phyloP scores from a whole-genome alignment of 2,113 vertebrate genomes.

The Hippocampus mohnikei region DNA sequence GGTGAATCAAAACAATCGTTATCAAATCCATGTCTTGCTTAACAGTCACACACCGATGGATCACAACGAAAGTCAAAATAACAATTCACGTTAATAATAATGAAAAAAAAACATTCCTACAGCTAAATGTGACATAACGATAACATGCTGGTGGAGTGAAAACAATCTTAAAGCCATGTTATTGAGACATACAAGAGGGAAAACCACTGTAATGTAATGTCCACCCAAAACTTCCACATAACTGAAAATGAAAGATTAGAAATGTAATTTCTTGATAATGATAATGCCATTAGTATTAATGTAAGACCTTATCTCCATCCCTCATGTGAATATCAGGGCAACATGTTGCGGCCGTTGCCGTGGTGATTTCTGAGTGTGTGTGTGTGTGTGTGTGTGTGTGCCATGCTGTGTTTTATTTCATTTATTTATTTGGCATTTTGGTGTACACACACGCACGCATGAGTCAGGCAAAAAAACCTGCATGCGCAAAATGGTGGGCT shows the following conservation, averaged over 20 bases:
- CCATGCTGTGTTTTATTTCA: slow-evolving; percentile 25
- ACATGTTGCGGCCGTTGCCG: slow-evolving; percentile 50
- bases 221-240: background rate
- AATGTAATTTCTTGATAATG: background rate
- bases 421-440: slow-evolving; percentile 38
- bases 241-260: no score
- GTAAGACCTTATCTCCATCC: background rate
- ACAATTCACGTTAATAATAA: background rate
- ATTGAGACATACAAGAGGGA: background rate
- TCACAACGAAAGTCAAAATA: background rate
- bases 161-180: background rate
- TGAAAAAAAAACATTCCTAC: background rate
- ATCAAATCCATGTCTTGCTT: background rate
- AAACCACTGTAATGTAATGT: background rate
- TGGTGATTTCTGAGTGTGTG: slow-evolving; percentile 53
- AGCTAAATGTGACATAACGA: background rate
- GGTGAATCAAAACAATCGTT: background rate
- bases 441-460: slow-evolving; percentile 21
- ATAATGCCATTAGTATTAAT: background rate
- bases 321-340: background rate
- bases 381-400: background rate
- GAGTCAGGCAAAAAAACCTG: slow-evolving; percentile 27
- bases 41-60: background rate
- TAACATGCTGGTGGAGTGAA: background rate
- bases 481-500: slow-evolving; percentile 33